Base-by-base conservation (phyloP, 1,140 invertebrate genomes). In the Drosophila parvula region DNA sequence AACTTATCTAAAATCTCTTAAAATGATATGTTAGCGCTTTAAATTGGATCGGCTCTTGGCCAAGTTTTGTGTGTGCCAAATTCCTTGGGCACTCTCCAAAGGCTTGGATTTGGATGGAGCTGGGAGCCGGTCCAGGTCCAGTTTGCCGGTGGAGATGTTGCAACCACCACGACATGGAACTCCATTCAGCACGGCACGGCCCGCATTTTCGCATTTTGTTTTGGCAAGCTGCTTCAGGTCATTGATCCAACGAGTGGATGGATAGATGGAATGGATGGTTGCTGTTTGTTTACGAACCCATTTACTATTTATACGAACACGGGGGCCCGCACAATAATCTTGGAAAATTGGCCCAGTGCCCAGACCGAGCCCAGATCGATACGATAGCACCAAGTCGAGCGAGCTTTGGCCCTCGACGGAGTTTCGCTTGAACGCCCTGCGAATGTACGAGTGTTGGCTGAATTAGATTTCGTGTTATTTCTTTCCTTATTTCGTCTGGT, bases 161-260 rank as follows among this genome's bases (percentile, higher is more conserved):
- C 65, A 73, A 73, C 53, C 16, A 38, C 22, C 34, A 38, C 22
- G 34, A 2, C 36, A 27, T 45, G 28, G 36, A 61, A 44, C 43
- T 61, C 32, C 53, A 58, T 59, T 64, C 30, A 60, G 40, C 40
- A 30, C 22, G 32, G 30, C 22, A n/a, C 30, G 32, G 67, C 69
- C 69, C 69, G 69, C 69, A 73, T 73, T 73, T 71, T 73, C 67
- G 67, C 65, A 50, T 59, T 71, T 73, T 73, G 69, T 73, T 73
- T 73, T 73, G 69, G 51, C 53, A 38, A 50, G 36, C 67, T 22
- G 53, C 65, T 71, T 59, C 55, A 43, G 69, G 69, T 73, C 69
- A 59, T 73, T 73, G 69, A 71, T 73, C 69, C 65, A 71, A 11
- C 43, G 14, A 32, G 32, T 41, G 9, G 12, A 36, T 36, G 32